These are phyloP conservation scores for Zaprionus bogoriensis DNA, from an alignment of 2,888 invertebrate genomes.

Conservation along the genomic window DNA sequence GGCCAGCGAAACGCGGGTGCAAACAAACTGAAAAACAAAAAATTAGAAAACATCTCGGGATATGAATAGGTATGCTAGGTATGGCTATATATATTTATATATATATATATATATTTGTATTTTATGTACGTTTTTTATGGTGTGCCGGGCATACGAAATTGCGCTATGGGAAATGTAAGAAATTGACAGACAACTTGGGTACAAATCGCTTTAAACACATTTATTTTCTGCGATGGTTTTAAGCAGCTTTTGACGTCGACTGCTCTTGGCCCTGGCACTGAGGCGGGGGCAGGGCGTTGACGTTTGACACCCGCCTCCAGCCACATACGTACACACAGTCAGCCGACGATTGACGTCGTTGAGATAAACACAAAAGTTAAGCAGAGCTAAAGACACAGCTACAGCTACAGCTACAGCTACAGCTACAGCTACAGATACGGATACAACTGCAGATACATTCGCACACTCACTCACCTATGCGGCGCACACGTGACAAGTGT, in stretches of 20 bases:
- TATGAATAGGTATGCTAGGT: constrained; percentile 1
- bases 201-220: constrained; percentile 23
- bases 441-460: constrained; percentile 16
- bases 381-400: constrained; percentile 32
- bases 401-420: constrained; percentile 32
- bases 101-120: constrained; percentile 1
- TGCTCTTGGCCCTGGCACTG: constrained; percentile 41
- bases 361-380: constrained; percentile 56
- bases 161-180: constrained; percentile 15
- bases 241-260: constrained; percentile 58
- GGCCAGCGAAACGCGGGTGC: constrained; percentile 47
- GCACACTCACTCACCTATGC: constrained; percentile 5
- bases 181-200: constrained; percentile 34
- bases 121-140: background rate
- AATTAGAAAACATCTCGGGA: constrained; percentile 9
- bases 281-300: constrained; percentile 34
- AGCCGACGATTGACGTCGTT: constrained; percentile 58
- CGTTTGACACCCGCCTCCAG: constrained; percentile 59
- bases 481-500: constrained; percentile 60
- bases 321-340: constrained; percentile 19
- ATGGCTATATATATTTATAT: background rate
- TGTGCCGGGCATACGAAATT: constrained; percentile 21
- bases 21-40: constrained; percentile 39
- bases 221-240: constrained; percentile 26
- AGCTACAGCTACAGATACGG: constrained; percentile 19